Evolutionary conservation across 53 echinoderm and acorn worm species (phyloP).

Genomic region (Zoroaster sp.): DNA sequence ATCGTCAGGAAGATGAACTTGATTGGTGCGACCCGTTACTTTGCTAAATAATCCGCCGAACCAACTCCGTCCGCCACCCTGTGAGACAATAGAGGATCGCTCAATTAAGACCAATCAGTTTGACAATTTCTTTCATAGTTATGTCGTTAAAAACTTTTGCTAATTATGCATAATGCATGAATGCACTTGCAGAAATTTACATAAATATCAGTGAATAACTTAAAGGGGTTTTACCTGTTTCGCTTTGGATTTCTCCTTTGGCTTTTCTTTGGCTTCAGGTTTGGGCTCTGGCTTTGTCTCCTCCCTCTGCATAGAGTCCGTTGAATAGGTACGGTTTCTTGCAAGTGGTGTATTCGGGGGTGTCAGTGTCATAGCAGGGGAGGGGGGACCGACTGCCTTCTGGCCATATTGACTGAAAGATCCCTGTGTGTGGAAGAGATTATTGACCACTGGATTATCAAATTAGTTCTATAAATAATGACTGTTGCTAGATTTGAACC

Average conservation of each 20-base stretch:
- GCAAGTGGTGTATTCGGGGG: slow-evolving; percentile 74
- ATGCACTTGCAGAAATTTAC: no score
- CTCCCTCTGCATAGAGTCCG: slow-evolving; percentile 46
- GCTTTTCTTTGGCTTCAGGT: slow-evolving; percentile 60
- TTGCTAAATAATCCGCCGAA: slow-evolving; percentile 82
- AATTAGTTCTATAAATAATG: no score
- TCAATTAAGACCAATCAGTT: no score
- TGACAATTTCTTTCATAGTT: no score
- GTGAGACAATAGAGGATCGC: no score
- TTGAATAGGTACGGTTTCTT: slow-evolving; percentile 63
- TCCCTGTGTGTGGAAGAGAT: background rate
- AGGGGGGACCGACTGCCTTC: slow-evolving; percentile 48
- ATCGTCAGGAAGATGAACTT: slow-evolving; percentile 94
- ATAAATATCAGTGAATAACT: no score
- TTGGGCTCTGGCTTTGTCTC: slow-evolving; percentile 33
- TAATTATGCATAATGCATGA: no score
- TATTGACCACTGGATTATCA: background rate
- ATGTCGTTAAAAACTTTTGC: no score
- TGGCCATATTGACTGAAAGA: slow-evolving; percentile 34
- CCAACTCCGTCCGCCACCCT: slow-evolving; percentile 82
- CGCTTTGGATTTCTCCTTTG: slow-evolving; percentile 51
- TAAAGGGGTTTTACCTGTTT: slow-evolving; percentile 27
- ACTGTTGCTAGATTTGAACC: no score
- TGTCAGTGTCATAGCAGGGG: slow-evolving; percentile 76
- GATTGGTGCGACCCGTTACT: slow-evolving; percentile 61